phyloP scores from a whole-genome alignment of 2,888 invertebrate genomes.

The Acanthosepion esculentum region DNA sequence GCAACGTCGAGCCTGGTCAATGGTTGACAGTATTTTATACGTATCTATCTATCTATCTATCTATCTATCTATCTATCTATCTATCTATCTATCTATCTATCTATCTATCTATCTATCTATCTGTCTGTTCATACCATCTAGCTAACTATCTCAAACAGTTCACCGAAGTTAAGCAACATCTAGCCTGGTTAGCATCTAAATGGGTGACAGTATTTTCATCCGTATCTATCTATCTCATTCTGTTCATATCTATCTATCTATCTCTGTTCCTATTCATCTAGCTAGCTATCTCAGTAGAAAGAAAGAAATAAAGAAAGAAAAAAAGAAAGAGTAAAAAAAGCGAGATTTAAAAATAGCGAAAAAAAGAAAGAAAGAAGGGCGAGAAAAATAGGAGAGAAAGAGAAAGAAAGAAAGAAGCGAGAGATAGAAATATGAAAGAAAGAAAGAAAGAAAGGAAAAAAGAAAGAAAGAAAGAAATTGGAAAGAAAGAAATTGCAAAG shows the following conservation, averaged over 20 bases:
- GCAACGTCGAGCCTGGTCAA: no score
- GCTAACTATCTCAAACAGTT: no score
- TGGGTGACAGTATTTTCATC: no score
- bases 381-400: background rate
- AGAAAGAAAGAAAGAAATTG: background rate
- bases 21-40: no score
- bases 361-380: background rate
- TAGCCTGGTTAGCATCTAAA: no score
- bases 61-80: no score
- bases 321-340: background rate
- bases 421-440: background rate
- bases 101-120: no score
- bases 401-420: background rate
- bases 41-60: no score
- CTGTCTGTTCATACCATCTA: no score
- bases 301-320: background rate
- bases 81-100: background rate
- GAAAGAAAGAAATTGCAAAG: background rate
- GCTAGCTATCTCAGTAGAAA: background rate
- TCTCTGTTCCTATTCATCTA: background rate
- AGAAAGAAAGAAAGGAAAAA: background rate
- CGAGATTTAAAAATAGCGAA: background rate
- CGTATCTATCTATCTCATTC: no score
- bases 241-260: no score
- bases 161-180: no score